A percentile compares a stretch with the other conserved stretches of the same genome.
Conservation (phyloP, 2,888 invertebrate genomes). For the Schrankia costaestrigalis region DNA sequence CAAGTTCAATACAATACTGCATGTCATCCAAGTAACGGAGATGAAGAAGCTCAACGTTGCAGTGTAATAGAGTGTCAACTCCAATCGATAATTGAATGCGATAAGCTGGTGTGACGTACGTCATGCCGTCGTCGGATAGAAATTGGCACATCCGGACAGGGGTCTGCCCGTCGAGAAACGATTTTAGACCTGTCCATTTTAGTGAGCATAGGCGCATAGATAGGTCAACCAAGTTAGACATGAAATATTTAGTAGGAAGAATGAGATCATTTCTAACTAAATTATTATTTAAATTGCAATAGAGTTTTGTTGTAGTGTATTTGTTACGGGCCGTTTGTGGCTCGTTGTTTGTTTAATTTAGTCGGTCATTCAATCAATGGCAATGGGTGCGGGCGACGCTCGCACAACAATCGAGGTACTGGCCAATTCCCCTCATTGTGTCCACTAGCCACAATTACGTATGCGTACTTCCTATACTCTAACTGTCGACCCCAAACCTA, state of each 20-base stretch:
- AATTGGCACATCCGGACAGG: slow-evolving; percentile 63
- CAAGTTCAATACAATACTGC: too few relatives aligned
- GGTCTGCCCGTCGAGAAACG: slow-evolving; percentile 39
- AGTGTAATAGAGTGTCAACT: slow-evolving; percentile 39
- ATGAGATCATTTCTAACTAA: too few relatives aligned
- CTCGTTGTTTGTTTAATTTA: slow-evolving; percentile 67
- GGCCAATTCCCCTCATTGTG: slow-evolving; percentile 79
- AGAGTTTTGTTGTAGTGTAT: slow-evolving; percentile 29
- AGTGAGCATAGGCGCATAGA: too few relatives aligned
- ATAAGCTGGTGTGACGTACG: slow-evolving; percentile 46
- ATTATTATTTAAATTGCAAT: too few relatives aligned
- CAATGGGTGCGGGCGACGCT: slow-evolving; percentile 75
- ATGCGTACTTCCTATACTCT: slow-evolving; percentile 71
- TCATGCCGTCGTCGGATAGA: slow-evolving; percentile 40
- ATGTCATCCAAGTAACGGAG: slow-evolving; percentile 10
- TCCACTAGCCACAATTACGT: slow-evolving; percentile 74
- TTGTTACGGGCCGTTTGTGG: slow-evolving; percentile 60
- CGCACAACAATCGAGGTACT: slow-evolving; percentile 76
- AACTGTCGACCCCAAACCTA: slow-evolving; percentile 59
- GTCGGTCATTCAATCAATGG: slow-evolving; percentile 75
- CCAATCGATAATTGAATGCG: slow-evolving; percentile 54
- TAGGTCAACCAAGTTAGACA: too few relatives aligned
- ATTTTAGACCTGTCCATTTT: slow-evolving; percentile 27
- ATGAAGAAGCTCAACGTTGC: slow-evolving; percentile 18
- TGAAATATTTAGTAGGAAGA: too few relatives aligned